Evolutionary conservation across 2,888 invertebrate genomes (phyloP).

Genomic region (Mythimna loreyi): DNA sequence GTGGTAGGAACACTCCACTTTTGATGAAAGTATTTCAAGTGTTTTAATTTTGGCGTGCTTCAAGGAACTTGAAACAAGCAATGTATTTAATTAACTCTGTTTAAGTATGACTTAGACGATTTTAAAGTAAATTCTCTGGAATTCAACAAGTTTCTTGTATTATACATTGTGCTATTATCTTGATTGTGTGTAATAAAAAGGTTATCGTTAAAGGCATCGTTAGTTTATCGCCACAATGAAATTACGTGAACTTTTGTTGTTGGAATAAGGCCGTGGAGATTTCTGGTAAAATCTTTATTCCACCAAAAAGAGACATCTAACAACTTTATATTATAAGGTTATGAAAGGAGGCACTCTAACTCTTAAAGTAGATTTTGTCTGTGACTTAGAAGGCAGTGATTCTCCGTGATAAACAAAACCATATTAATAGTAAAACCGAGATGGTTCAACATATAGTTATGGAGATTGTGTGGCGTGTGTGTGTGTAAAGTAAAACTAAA

Average conservation of each 20-base stretch:
- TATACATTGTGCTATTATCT: constrained; percentile 25
- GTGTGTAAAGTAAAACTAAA: too few species aligned
- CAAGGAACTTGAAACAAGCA: constrained; percentile 46
- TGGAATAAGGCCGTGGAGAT: constrained; percentile 1
- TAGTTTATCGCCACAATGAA: constrained; percentile 23
- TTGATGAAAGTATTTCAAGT: constrained; percentile 61
- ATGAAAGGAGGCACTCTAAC: too few species aligned
- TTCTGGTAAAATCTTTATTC: neutral
- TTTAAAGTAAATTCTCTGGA: constrained; percentile 14
- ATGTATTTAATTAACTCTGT: constrained; percentile 47
- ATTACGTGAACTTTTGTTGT: constrained; percentile 14
- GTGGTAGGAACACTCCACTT: constrained; percentile 50
- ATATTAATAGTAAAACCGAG: too few species aligned
- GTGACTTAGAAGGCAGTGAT: too few species aligned
- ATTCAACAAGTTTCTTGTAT: constrained; percentile 27
- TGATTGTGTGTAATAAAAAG: constrained; percentile 13
- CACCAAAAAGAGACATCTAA: too few species aligned
- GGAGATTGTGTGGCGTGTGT: too few species aligned
- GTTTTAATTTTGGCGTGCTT: constrained; percentile 39
- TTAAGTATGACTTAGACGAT: constrained; percentile 18
- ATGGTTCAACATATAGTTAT: too few species aligned
- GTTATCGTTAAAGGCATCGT: constrained; percentile 37
- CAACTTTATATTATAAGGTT: too few species aligned
- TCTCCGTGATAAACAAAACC: too few species aligned
- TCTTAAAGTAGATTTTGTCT: too few species aligned